These are phyloP conservation scores for Gari tellinella DNA, from an alignment of 2,888 invertebrate species.

Conservation along the genomic window DNA sequence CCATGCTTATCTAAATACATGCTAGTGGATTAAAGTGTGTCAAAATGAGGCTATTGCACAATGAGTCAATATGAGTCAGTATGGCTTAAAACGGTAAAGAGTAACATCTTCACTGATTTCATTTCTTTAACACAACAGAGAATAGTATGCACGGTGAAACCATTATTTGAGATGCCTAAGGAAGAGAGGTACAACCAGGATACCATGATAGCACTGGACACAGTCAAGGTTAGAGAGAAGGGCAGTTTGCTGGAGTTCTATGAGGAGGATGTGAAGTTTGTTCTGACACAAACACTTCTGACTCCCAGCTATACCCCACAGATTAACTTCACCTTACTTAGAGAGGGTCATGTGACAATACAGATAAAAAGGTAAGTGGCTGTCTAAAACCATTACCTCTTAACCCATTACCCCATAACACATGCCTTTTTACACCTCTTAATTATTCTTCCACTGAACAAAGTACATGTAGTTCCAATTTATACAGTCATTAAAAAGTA, in stretches of 20 bases:
- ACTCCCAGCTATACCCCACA: constrained; percentile 50
- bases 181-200: constrained; percentile 28
- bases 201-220: constrained; percentile 26
- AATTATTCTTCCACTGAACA: too few species aligned
- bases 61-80: too few species aligned
- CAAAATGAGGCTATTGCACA: too few species aligned
- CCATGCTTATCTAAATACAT: too few species aligned
- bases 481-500: too few species aligned
- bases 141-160: constrained; percentile 58
- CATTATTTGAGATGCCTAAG: constrained; percentile 54
- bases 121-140: constrained; percentile 52
- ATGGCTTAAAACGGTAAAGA: too few species aligned
- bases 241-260: constrained; percentile 53
- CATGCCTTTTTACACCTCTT: too few species aligned
- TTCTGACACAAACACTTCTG: constrained; percentile 19
- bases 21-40: too few species aligned
- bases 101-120: too few species aligned
- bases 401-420: too few species aligned
- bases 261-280: constrained; percentile 13
- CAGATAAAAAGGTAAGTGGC: constrained; percentile 43
- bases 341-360: constrained; percentile 18
- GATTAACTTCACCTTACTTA: constrained; percentile 22
- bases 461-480: too few species aligned
- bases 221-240: constrained; percentile 35
- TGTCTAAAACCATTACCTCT: too few species aligned